Base-by-base conservation (phyloP, 2,888 invertebrate genomes). In the Microchrysa polita region DNA sequence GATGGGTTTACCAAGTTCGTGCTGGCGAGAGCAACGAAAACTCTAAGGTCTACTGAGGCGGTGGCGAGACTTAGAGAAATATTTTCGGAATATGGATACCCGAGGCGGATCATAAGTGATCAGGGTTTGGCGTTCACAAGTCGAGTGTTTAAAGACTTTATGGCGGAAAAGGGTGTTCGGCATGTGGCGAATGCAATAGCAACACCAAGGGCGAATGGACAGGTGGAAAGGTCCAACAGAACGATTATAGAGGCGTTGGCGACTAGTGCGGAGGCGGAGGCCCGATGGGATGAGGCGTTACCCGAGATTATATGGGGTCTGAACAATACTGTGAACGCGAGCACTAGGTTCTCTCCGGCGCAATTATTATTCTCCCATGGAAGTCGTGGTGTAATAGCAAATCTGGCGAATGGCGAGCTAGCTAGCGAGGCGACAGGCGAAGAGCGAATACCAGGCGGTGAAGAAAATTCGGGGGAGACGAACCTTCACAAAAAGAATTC, bases 161-260 rank as follows among this genome's bases (percentile, higher is more conserved):
- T n/a, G n/a, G n/a, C n/a, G n/a, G n/a, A n/a, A n/a, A n/a, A n/a
- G n/a, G n/a, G n/a, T n/a, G n/a, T n/a, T n/a, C n/a, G n/a, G n/a
- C n/a, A n/a, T n/a, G 63, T 76, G 16, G 34, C 60, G 42, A 71
- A 57, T 22, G 74, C 74, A 12, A 74, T 67, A 2, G 67, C 60
- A 2, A 71, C 63, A 5, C 71, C 76, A 63, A 10, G 44, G 18
- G 63, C 63, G n/a, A 63, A 63, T 40, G 63, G 63, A 18, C 63
- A 63, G 40, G 63, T 40, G 16, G 63, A 63, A 42, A 10, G 63
- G 7, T 34, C n/a, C 44, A 63, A 63, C 63, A 14, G 2, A 7
- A 63, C 1, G 14, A 42, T 63, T 16, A 9, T n/a, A 34, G 40
- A 34, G 10, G 40, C 40, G 63, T 18, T 63, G 44, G 63, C 63